Base-by-base conservation (phyloP, 37 sponge, comb jelly and placozoan genomes). In the Diacarnus erythraeanus region DNA sequence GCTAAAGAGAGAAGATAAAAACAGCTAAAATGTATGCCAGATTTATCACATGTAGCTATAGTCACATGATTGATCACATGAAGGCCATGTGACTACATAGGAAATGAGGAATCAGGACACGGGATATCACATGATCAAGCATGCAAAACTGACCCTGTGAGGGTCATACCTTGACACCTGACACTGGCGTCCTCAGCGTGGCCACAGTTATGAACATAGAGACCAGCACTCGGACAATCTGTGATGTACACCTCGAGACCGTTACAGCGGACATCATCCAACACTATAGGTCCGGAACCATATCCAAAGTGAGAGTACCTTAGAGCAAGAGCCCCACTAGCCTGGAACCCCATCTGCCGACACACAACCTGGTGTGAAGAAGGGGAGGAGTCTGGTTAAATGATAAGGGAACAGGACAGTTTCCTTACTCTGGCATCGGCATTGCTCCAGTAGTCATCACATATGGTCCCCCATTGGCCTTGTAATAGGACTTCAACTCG, bases 211-310 rank as follows among this genome's bases (percentile, higher is more conserved):
- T 82, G 83, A 15, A 35, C 4, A 8, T 71, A 74, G 34, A 38
- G 39, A 8, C 12, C 56, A 22, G 51, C 25, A 74, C 30, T 61
- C 25, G 58, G 71, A 65, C 93, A 92, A 41, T 81, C 72, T 15
- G 23, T 43, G 42, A 83, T 35, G 8, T 74, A 20, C 18, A n/a
- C 18, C 76, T 91, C 92, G 31, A 15, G 56, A 26, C 92, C 87
- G 1, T 33, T 26, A 66, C 91, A 91, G 38, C 51, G 43, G 22
- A 91, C 72, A 72, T 87, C 63, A 33, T 91, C 88, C 79, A 87
- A 42, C 43, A 57, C 76, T 27, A 87, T 77, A 21, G 59, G 31
- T 0, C 77, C 87, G 0, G 1, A 3, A 9, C 78, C 80, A 0
- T 25, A 9, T 59, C 83, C 91, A 72, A 78, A 85, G 31, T 29